Base-by-base conservation (phyloP, 64 coral and sea anemone genomes). In the Montipora efflorescens region DNA sequence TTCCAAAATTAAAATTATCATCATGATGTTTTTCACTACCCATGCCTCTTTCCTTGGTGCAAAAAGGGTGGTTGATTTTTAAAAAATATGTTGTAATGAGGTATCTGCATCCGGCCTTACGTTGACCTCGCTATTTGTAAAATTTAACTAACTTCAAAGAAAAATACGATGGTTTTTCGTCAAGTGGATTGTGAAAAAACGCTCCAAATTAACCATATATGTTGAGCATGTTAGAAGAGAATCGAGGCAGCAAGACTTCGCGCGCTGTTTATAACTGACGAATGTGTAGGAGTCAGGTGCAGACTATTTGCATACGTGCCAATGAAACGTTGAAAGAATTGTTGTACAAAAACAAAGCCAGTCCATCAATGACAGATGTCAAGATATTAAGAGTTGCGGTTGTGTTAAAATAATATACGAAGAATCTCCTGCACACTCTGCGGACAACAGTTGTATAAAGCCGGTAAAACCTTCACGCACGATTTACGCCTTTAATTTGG, bases 401-500 rank as follows among this genome's bases (percentile, higher is more conserved):
- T 86, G 47, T 15, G 61, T 50, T 46, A 72, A 86, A 86, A 86
- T 72, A 51, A 18, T 72, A 72, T 48, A 49, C 12, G 45, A 50
- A 71, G 18, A 48, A 47, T 36, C 36, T 36, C 36, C 36, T 6
- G 5, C 52, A 64, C 61, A 11, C 3, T 15, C 61, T 64, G 3
- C 9, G 4, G 0, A 3, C 8, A 64, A 64, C 9, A 36, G 36
- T 36, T 36, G 36, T 36, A 36, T 36, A 36, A 36, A 36, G 36
- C 36, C 36, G 36, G 36, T 15, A 4, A 64, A 64, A 4, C 61
- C 13, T 67, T 20, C 43, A 46, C 44, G 76, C 44, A 18, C 76
- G 76, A 78, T 78, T 76, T 47, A 48, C 62, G 16, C 82, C 18
- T 72, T 71, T 86, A 72, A 71, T 86, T 86, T 71, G 14, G 28